phyloP scores from a whole-genome alignment of 1,140 invertebrate genomes.

The Caenorhabditis remanei region DNA sequence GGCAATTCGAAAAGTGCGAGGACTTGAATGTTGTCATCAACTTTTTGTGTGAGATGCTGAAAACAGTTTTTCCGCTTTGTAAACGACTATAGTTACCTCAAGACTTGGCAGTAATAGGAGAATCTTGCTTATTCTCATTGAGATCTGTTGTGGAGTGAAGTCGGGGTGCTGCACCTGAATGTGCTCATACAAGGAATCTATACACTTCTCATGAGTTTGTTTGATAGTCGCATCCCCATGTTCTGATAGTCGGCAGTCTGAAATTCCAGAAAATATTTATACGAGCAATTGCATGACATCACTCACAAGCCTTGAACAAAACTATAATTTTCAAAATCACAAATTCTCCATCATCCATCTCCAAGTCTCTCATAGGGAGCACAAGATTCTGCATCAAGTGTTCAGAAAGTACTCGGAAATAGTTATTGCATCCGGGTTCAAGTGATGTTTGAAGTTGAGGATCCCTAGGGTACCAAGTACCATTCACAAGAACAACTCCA shows the following conservation, averaged over 20 bases:
- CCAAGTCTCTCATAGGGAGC: constrained; percentile 67
- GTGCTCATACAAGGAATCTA: constrained; percentile 65
- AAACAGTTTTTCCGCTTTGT: neutral
- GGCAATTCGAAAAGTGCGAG: constrained; percentile 67
- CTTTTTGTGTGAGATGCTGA: constrained; percentile 68
- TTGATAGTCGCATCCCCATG: constrained; percentile 59
- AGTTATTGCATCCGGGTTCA: constrained; percentile 66
- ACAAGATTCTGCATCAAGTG: constrained; percentile 68
- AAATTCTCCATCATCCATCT: constrained; percentile 69
- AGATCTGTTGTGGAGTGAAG: constrained; percentile 45
- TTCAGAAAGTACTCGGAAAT: constrained; percentile 65
- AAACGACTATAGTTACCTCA: constrained; percentile 51
- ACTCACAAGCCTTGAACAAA: constrained; percentile 63
- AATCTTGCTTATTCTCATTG: constrained; percentile 65
- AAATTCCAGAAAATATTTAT: neutral
- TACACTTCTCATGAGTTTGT: constrained; percentile 65
- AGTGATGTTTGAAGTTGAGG: constrained; percentile 66
- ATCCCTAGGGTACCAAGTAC: constrained; percentile 66
- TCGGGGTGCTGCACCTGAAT: constrained; percentile 60
- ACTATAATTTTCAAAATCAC: constrained; percentile 65
- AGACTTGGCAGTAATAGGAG: constrained; percentile 63
- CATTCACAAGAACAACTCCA: constrained; percentile 68
- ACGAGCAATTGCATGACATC: too few species aligned
- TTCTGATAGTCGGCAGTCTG: constrained; percentile 64
- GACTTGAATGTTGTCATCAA: constrained; percentile 69